Evolutionary conservation across 2,113 vertebrate genomes (phyloP), one percentile per base, ranked within the genome.

Genomic region (Romanogobio albipinnatus): DNA sequence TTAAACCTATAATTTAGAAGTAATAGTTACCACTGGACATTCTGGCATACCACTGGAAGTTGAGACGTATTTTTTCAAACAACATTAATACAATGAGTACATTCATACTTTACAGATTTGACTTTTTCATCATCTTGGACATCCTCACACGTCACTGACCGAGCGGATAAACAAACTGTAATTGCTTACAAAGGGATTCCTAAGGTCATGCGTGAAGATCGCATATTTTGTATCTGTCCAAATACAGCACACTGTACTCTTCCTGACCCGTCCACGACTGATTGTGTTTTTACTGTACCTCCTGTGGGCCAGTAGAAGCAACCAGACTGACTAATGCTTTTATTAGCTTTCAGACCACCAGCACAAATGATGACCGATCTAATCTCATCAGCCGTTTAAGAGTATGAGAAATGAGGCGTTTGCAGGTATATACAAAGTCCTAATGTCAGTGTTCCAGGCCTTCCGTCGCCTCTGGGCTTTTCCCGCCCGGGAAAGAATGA

Each of bases 291-390:
- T 82, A 82, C 86, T 68, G 79, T 78, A 43, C n/a, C 73, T 86
- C 87, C 77, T 71, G 53, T 81, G 76, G 68, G 84, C 75, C 84
- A 53, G 26, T 22, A 14, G 87, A 86, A 82, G 70, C 81, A 81
- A 82, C 11, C 84, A 62, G 84, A 86, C 81, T 86, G 84, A 96
- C 95, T 96, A 96, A 96, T 96, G 96, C 96, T 95, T 96, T 88
- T 95, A 95, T 95, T 95, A 95, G 94, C 95, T 93, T 94, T 95
- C 91, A 94, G 95, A 93, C 94, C 94, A 93, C 95, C 95, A 95
- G 93, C 95, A 95, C 94, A 93, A 95, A 96, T 95, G 95, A 96
- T 96, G 93, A 94, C 94, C 94, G 94, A 95, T 94, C 95, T 96
- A 95, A 96, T 96, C 94, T 95, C 94, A 95, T 96, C 95, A 96